phyloP scores from a whole-genome alignment of 2,888 invertebrate species.

The Sclerodermus sp. region DNA sequence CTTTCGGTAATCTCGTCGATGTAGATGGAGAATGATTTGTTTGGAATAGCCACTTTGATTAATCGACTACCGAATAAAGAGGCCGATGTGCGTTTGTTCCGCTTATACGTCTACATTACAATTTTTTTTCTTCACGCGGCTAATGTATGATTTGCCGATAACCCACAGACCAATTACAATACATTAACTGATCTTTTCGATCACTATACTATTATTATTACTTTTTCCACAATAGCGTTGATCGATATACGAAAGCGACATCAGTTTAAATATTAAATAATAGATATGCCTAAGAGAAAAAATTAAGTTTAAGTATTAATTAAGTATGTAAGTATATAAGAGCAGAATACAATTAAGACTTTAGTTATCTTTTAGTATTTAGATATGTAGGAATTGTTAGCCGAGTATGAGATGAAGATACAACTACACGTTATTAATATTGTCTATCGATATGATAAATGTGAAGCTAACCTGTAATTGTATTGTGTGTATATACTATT shows the following conservation, averaged over 20 bases:
- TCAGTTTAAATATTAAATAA: slow-evolving; percentile 16
- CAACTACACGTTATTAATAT: slow-evolving; percentile 25
- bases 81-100: background rate
- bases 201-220: slow-evolving; percentile 25
- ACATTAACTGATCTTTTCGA: slow-evolving; percentile 23
- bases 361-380: slow-evolving; percentile 32
- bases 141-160: slow-evolving; percentile 9
- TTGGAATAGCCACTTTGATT: no score
- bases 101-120: slow-evolving; percentile 1
- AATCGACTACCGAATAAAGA: no score
- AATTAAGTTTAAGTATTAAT: slow-evolving; percentile 22
- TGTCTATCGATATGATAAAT: slow-evolving; percentile 37
- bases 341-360: slow-evolving; percentile 13
- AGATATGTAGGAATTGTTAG: slow-evolving; percentile 39
- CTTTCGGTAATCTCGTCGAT: no score
- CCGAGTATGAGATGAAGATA: slow-evolving; percentile 26
- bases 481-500: slow-evolving; percentile 29
- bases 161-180: slow-evolving; percentile 24
- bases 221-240: slow-evolving; percentile 18
- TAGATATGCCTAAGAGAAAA: slow-evolving; percentile 25
- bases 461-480: slow-evolving; percentile 34
- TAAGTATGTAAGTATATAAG: slow-evolving; percentile 16
- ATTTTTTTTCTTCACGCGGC: slow-evolving; percentile 13
- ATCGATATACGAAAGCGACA: slow-evolving; percentile 13
- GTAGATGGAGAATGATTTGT: no score